Percentiles rank a stretch among this genome's conserved stretches.
These are phyloP conservation scores for Drosophila quinaria DNA, from an alignment of 2,888 invertebrate species.

Conservation along the genomic window DNA sequence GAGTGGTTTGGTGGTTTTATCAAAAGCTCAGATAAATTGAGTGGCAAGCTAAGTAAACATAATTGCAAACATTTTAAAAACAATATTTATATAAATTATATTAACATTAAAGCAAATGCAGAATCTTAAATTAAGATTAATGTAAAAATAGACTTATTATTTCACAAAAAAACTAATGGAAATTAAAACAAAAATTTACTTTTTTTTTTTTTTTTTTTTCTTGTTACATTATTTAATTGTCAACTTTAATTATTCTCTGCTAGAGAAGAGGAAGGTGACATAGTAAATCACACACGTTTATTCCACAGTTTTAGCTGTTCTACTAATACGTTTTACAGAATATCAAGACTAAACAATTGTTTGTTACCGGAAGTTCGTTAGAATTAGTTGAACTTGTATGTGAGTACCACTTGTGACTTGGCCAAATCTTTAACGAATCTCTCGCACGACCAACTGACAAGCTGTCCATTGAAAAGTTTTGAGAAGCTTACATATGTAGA, in stretches of 20 bases:
- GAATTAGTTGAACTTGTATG: background rate
- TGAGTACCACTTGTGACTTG: constrained; percentile 2
- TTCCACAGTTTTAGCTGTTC: background rate
- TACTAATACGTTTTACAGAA: background rate
- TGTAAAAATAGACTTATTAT: no score
- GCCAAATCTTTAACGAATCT: constrained; percentile 8
- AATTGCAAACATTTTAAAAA: constrained; percentile 1
- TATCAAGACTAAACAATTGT: constrained; percentile 2
- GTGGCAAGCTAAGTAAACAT: constrained; percentile 5
- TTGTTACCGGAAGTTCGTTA: background rate
- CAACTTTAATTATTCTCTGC: background rate
- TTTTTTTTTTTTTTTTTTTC: no score
- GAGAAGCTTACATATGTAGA: background rate
- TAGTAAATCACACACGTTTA: background rate
- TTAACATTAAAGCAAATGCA: no score
- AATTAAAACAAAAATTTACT: no score
- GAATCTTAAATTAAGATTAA: no score
- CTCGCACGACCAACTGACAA: constrained; percentile 3
- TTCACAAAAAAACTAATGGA: no score
- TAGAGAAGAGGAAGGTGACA: background rate
- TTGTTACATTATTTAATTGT: no score
- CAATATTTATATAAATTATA: background rate
- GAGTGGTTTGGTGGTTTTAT: constrained; percentile 9
- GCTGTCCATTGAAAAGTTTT: constrained; percentile 3
- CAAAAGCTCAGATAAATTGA: background rate